Base-by-base conservation (phyloP, 2,888 invertebrate species). In the Machimus atricapillus region DNA sequence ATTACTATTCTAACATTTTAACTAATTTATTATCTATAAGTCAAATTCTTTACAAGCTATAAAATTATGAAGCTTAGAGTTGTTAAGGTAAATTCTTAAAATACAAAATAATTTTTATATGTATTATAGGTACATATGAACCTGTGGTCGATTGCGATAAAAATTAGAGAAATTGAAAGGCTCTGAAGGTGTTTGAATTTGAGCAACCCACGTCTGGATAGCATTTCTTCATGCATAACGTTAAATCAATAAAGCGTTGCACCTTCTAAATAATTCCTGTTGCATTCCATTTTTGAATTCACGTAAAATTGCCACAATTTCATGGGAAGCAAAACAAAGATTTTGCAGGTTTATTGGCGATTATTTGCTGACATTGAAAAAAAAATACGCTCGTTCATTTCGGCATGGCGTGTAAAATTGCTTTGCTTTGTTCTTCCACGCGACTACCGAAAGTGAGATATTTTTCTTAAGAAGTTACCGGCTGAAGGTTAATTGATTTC, bases 211-310 rank as follows among this genome's bases (percentile, higher is more conserved):
- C 23, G 19, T 66, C 23, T 66, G 27, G 27, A 27, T 66, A 66
- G 66, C 66, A 66, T 66, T 66, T 66, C 79, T 23, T 79, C 79
- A 52, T 52, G 56, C 79, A 79, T 79, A 52, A 27, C 27, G 79
- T 46, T 79, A 31, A 79, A 79, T 52, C 79, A 79, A 37, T 40
- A 78, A 78, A 79, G 79, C 79, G 52, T 79, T 79, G 46, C 52
- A 79, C 52, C 79, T 46, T 27, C 31, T 12, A 52, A 79, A 43
- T 14, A 79, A 79, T 79, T 79, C 52, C 52, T 31, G 79, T 52
- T 79, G 52, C 79, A 79, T 52, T 79, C 52, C 27, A 79, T 5
- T 23, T 40, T 46, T 52, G 12, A 79, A 79, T 79, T 79, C 52
- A 52, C 79, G 52, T 78, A 19, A 40, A 78, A 43, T 78, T 78